These are phyloP conservation scores for Fragum whitleyi DNA, from an alignment of 2,888 invertebrate species.

Conservation along the genomic window DNA sequence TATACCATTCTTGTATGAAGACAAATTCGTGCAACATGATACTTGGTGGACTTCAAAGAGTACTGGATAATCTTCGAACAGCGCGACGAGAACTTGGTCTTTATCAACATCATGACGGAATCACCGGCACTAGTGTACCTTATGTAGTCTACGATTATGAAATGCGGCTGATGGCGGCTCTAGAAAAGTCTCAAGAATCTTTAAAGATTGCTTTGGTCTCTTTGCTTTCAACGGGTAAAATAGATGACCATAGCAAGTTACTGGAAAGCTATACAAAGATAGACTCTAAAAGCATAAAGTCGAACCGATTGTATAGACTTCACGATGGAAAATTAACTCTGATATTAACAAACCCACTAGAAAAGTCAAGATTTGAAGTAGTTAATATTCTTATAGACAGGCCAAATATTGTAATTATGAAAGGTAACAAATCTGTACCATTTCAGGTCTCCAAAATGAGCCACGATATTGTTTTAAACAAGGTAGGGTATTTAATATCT, in stretches of 20 bases:
- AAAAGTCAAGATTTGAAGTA: slow-evolving; percentile 91
- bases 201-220: slow-evolving; percentile 26
- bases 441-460: slow-evolving; percentile 12
- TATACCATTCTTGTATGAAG: slow-evolving; percentile 56
- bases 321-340: slow-evolving; percentile 66
- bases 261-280: slow-evolving; percentile 22
- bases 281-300: slow-evolving; percentile 41
- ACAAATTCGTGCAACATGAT: slow-evolving; percentile 3
- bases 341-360: slow-evolving; percentile 93
- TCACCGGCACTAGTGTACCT: slow-evolving; percentile 97
- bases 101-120: slow-evolving; percentile 99
- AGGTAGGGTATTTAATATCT: slow-evolving; percentile 86
- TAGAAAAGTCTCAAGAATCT: slow-evolving; percentile 30
- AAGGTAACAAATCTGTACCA: slow-evolving; percentile 12
- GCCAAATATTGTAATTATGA: slow-evolving; percentile 89
- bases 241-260: slow-evolving; percentile 2
- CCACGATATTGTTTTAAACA: slow-evolving; percentile 12
- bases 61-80: slow-evolving; percentile 32
- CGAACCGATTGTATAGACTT: slow-evolving; percentile 62
- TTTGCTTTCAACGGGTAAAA: slow-evolving; percentile 37
- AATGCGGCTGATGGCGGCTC: slow-evolving; percentile 64
- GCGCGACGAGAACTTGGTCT: slow-evolving; percentile 91
- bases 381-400: slow-evolving; percentile 90
- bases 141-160: slow-evolving; percentile 96
- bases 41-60: neutral